A percentile compares a stretch with the other conserved stretches of the same genome.
Evolutionary conservation across 2,797 vertebrate genomes (phyloP).

Genomic region (Masticophis lateralis): DNA sequence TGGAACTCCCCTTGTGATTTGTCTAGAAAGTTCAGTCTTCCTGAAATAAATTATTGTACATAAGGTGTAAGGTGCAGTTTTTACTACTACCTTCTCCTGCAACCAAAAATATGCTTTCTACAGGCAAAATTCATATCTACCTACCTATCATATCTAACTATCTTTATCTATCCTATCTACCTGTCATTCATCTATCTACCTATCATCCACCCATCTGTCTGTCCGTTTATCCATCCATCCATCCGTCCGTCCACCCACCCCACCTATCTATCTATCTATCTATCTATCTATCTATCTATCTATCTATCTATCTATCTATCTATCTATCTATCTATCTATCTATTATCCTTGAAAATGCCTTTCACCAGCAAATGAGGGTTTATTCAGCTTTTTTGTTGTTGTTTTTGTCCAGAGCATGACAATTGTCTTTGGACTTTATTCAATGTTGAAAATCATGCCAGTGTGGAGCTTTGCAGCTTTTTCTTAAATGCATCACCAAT

Average conservation of each 20-base stretch:
- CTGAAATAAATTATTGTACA: background rate
- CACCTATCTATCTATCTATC: too few relatives aligned
- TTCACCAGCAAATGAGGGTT: background rate
- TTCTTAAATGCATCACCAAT: background rate
- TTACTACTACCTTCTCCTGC: background rate
- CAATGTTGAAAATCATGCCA: background rate
- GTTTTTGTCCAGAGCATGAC: background rate
- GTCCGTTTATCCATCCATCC: accelerated
- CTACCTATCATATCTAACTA: too few relatives aligned
- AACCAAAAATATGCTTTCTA: background rate
- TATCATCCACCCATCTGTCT: too few relatives aligned
- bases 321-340: background rate
- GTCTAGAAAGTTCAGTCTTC: background rate
- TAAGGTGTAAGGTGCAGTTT: background rate
- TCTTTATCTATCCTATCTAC: background rate
- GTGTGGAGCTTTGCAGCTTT: background rate
- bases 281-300: too few relatives aligned
- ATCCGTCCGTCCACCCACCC: too few relatives aligned
- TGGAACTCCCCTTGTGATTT: background rate
- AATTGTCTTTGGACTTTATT: background rate
- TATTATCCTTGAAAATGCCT: background rate
- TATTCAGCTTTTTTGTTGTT: background rate
- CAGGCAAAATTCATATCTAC: background rate
- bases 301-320: too few relatives aligned
- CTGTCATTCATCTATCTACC: too few relatives aligned